phyloP scores from a whole-genome alignment of 2,888 invertebrate species.

The Subacronicta megacephala region DNA sequence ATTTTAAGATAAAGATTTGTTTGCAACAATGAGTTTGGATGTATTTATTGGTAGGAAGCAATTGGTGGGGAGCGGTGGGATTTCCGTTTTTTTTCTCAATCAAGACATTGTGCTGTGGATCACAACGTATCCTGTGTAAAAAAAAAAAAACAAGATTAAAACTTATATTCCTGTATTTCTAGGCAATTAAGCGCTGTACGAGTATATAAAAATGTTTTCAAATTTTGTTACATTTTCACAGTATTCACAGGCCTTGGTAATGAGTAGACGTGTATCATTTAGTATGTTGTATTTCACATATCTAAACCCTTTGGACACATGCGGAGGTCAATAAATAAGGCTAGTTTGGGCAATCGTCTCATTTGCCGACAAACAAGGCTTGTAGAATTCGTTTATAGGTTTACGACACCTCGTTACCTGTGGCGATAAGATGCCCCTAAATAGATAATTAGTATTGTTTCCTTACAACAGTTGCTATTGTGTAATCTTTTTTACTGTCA shows the following conservation, averaged over 20 bases:
- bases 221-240: constrained; percentile 44
- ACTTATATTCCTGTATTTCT: constrained; percentile 5
- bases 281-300: constrained; percentile 75
- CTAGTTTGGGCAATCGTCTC: constrained; percentile 76
- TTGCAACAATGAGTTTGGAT: constrained; percentile 45
- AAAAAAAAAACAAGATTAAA: constrained; percentile 7
- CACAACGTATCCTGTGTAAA: no score
- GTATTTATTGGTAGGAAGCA: constrained; percentile 49
- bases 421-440: constrained; percentile 80
- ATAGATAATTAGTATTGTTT: constrained; percentile 87
- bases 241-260: constrained; percentile 62
- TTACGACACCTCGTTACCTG: constrained; percentile 84
- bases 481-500: constrained; percentile 60
- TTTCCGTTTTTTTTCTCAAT: constrained; percentile 24
- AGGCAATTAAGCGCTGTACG: constrained; percentile 21
- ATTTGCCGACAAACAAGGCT: constrained; percentile 78
- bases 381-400: constrained; percentile 80
- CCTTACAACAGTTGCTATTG: constrained; percentile 59
- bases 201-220: constrained; percentile 52
- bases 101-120: constrained; percentile 23
- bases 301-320: constrained; percentile 57
- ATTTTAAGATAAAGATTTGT: constrained; percentile 60
- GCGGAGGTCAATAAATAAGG: constrained; percentile 74
- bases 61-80: constrained; percentile 36
- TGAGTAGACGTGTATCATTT: constrained; percentile 74